Percentiles rank a stretch among this genome's conserved stretches.
Evolutionary conservation across 2,888 invertebrate species (phyloP).

Genomic region (Emmelina monodactyla): DNA sequence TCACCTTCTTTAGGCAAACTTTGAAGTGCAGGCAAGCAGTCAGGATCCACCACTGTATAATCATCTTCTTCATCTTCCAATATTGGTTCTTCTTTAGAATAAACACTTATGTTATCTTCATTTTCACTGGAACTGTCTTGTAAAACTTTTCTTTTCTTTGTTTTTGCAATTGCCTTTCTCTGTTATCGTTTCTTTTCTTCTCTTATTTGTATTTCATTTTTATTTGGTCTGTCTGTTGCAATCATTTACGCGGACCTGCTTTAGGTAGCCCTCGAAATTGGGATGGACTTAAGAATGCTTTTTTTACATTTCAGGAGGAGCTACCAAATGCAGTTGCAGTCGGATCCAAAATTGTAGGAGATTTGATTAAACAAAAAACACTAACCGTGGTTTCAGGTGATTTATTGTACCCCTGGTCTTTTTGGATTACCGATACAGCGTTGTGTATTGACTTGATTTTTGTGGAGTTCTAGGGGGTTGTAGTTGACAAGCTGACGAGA

Average conservation of each 20-base stretch:
- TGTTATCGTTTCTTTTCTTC: constrained; percentile 1
- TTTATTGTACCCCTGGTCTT: no score
- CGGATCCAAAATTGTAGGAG: neutral
- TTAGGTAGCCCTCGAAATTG: constrained; percentile 17
- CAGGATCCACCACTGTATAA: neutral
- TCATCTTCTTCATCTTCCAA: neutral
- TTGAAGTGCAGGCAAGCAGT: neutral
- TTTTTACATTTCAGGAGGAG: neutral
- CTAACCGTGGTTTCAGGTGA: no score
- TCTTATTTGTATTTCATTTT: constrained; percentile 9
- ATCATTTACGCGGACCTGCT: constrained; percentile 20
- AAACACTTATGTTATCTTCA: constrained; percentile 2
- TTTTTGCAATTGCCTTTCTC: neutral
- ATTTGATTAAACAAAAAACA: no score
- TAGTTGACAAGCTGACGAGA: no score
- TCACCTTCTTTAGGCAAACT: constrained; percentile 11
- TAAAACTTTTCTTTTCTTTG: neutral
- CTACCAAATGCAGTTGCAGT: constrained; percentile 1
- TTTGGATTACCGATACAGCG: neutral
- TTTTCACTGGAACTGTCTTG: neutral
- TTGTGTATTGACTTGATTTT: neutral
- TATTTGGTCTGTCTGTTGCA: constrained; percentile 22
- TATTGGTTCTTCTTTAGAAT: constrained; percentile 3
- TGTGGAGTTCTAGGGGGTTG: no score
- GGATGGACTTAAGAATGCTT: constrained; percentile 14